Evolutionary conservation across 1,140 invertebrate species (phyloP), one percentile per base, ranked within the genome.

Genomic region (Dryas iulia): DNA sequence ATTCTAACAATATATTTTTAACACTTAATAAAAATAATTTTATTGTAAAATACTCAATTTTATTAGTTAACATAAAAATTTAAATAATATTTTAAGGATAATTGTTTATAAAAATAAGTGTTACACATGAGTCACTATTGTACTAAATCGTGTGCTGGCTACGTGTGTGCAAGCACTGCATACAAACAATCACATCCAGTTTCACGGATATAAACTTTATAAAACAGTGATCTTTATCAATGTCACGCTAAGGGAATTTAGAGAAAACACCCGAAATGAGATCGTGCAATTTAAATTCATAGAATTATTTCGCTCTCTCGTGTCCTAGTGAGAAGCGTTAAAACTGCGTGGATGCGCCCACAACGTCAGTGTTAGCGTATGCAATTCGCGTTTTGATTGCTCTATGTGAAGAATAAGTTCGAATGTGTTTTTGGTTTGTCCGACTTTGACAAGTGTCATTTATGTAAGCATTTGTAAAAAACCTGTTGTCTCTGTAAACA

Each of bases 221-320:
- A 72, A 79, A 79, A 69, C 63, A 61, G 31, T 69, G 83, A 86
- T 86, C 74, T 74, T 72, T 83, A 86, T 86, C 84, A 70, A 81
- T 78, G 79, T 86, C 84, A 86, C 81, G 84, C 58, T 67, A 75
- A 77, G 66, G 71, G 76, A 82, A 79, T 84, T 82, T 73, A 77
- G 76, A 75, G 74, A 78, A 83, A 83, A 82, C 62, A 66, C 62
- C 67, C 61, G 63, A 74, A 79, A 70, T 66, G 64, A 66, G 61
- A 67, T 68, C 70, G 71, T 67, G 63, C 57, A 64, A 69, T 79
- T 73, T 77, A 70, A 73, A 76, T 75, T 75, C 72, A 66, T 33
- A 24, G 69, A 67, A 72, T 69, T 31, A 67, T 67, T 59, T 56
- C 59, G 63, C 64, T 68, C 54, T 65, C 58, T 47, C 58, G 56